Base-by-base conservation (phyloP, 1,140 invertebrate species). In the Papilio helenus region DNA sequence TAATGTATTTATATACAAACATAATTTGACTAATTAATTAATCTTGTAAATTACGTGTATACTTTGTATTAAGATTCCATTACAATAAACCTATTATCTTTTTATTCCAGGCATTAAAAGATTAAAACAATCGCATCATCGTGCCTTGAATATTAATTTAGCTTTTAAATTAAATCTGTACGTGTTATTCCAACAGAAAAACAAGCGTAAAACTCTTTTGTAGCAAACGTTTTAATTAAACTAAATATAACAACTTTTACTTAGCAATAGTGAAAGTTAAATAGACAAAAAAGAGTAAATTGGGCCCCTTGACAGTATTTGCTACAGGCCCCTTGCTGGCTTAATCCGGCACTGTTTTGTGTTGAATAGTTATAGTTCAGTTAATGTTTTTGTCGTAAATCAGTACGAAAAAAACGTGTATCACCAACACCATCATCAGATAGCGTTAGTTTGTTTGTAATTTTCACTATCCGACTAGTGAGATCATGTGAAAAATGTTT, bases 211-310 rank as follows among this genome's bases (percentile, higher is more conserved):
- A 23, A 26, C n/a, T 58, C n/a, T 61, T 61, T 61, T 26, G 18
- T 61, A 29, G 10, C 23, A 61, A 58, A 26, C 14, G 23, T 61
- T 26, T 61, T 61, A 61, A 61, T 61, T 61, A 26, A 23, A 61
- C 0, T 61, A 61, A 26, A 26, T 61, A 58, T n/a, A 20, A 58
- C 55, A 26, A 73, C 72, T 73, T 46, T 73, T 73, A 49, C 34
- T 73, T 73, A 8, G 34, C 34, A 73, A 44, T 46, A 73, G 72
- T 44, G 72, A 73, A 73, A 73, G 72, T 73, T 23, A 44, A 73
- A n/a, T 44, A 61, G 58, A 26, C 5, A 49, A 73, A 73, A 73
- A 73, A 14, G 10, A 44, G n/a, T 39, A 44, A 23, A 73, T 73
- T n/a, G n/a, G n/a, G n/a, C n/a, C n/a, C n/a, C n/a, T n/a, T n/a